Evolutionary conservation across 2,888 invertebrate genomes (phyloP), one percentile per base, ranked within the genome.

Genomic region (Bimastos eiseni): DNA sequence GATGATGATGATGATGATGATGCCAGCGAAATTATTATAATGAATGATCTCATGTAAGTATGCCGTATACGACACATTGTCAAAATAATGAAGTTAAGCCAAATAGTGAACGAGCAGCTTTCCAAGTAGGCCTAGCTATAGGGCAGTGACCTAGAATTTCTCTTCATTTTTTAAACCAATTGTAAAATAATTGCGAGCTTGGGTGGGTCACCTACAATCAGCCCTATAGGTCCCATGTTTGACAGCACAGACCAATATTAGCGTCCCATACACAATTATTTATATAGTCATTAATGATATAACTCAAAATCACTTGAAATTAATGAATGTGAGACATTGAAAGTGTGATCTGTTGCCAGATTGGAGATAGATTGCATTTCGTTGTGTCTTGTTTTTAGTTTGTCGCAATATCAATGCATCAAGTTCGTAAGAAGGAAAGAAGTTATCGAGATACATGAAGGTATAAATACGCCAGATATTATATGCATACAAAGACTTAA

Each of bases 361-460:
- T 70, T 30, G 30, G 70, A 70, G 15, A 11, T 41, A 70, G 70
- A 70, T 84, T 33, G 84, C 15, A 86, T 13, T n/a, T 86, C 37
- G 34, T 1, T 34, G 34, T 36, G 36, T 36, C 36, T 37, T 36
- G 0, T 15, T 34, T 86, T 86, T 33, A 86, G 86, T 36, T 36
- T 33, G 37, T 86, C 86, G 86, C 86, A 86, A 21, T 86, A 34
- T 86, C 86, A 86, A 19, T 86, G 86, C 86, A 36, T 86, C 37
- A 86, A 86, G 86, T 86, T 86, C 37, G 86, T 86, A 8, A 30
- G 86, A 36, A 34, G 86, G 37, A 86, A 86, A 37, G 86, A 86
- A 34, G 86, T 86, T 19, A 86, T 86, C 34, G 86, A 86, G 37
- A 86, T 86, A 21, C 34, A 21, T 17, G 86, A 86, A 86, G 86